Evolutionary conservation across 2,888 invertebrate species (phyloP), one percentile per base, ranked within the genome.

Genomic region (Saturnia japonica): DNA sequence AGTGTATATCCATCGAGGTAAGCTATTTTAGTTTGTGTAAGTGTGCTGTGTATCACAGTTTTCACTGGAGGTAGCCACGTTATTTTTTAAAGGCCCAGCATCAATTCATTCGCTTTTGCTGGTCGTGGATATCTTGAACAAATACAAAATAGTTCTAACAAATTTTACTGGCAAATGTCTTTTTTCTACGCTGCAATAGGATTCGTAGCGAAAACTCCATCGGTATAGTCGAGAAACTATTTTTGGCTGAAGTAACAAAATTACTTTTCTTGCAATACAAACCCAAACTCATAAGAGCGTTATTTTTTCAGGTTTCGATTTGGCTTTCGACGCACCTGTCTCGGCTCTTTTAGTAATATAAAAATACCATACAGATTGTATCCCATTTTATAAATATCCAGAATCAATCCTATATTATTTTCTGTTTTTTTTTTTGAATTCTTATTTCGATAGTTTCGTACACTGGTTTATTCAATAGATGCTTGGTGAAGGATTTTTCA

Each of bases 231-330:
- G 22, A 54, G 54, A 54, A 54, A 54, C 54, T 54, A 54, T 54
- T 22, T 54, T 54, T 9, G 11, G 54, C 7, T 7, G 22, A 54
- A 22, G 11, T 22, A 54, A 54, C 54, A 22, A 54, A 54, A 54
- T 54, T 54, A 54, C 54, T 54, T 54, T 54, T 54, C 34, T 54
- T n/a, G 54, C 11, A 54, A 54, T 22, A 54, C 54, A 54, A 54
- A 54, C 54, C n/a, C 22, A 22, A 54, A 54, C 54, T 54, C 54
- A 54, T 54, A 22, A 54, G 8, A 22, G 54, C 54, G 54, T 54
- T 22, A 54, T 54, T 22, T 22, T 22, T 22, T 54, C 22, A 22
- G 22, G 54, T 22, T 54, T 22, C 54, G 54, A 54, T 54, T 54
- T 54, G 54, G 54, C 19, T 54, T 54, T 22, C n/a, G 54, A 43